Evolutionary conservation across 2,888 invertebrate species (phyloP).

Genomic region (Gortyna flavago): DNA sequence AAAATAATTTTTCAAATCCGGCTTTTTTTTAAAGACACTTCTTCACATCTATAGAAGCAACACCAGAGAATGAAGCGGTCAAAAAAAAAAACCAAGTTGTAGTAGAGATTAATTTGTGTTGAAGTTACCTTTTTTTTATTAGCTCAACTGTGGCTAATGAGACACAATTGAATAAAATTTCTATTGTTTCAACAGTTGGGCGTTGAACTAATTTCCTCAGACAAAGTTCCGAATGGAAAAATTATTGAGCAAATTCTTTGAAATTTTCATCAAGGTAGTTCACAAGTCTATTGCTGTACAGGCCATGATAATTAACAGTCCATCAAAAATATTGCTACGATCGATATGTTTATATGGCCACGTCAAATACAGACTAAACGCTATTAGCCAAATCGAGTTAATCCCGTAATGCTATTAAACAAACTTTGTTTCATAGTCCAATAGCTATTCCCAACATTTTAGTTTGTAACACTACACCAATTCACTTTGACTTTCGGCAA

Average conservation of each 20-base stretch:
- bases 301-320: neutral
- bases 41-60: too few relatives aligned
- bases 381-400: slow-evolving; percentile 34
- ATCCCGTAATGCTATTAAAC: slow-evolving; percentile 47
- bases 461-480: slow-evolving; percentile 15
- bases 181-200: too few relatives aligned
- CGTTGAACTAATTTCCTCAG: neutral
- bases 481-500: slow-evolving; percentile 9
- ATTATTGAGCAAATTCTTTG: neutral
- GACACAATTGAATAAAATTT: too few relatives aligned
- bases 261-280: neutral
- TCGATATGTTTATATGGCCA: neutral
- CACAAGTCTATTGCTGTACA: neutral
- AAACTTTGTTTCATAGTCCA: slow-evolving; percentile 32
- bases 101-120: too few relatives aligned
- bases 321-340: slow-evolving; percentile 8
- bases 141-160: too few relatives aligned
- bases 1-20: too few relatives aligned
- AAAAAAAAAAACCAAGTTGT: too few relatives aligned
- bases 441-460: slow-evolving; percentile 37
- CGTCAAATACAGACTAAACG: slow-evolving; percentile 1
- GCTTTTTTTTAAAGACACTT: too few relatives aligned
- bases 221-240: neutral
- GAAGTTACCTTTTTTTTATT: neutral
- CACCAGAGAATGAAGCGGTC: accelerated